Base-by-base conservation (phyloP, 1,140 invertebrate genomes). In the Melitaea cinxia region DNA sequence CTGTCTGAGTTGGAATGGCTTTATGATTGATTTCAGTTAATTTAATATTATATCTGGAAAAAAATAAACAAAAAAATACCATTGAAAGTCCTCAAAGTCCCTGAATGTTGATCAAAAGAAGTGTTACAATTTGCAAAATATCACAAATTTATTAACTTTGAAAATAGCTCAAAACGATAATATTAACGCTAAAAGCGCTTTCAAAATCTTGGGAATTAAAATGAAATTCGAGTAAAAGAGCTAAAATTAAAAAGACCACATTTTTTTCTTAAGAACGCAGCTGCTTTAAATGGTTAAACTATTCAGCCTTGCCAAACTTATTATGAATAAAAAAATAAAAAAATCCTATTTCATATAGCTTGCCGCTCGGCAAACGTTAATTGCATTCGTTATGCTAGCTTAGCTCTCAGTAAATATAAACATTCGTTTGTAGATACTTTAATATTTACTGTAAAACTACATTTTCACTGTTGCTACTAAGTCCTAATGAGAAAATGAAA, bases 361-460 rank as follows among this genome's bases (percentile, higher is more conserved):
- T 30, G 33, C 15, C 55, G 39, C 15, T 59, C 23, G 28, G 45
- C 62, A 14, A 26, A 65, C 47, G 55, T 35, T 65, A 65, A 65
- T 65, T 65, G 62, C 62, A 58, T 58, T 65, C 62, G 62, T 65
- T 65, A 65, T 53, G 62, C 54, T 65, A 58, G 62, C 54, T 65
- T 65, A 58, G 62, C 39, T 49, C 62, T 58, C 10, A 30, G 62
- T 58, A 65, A 65, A 59, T 59, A 65, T 33, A n/a, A n/a, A n/a
- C 35, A 37, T 37, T 52, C 62, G 45, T 65, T 50, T 58, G 54
- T 49, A 45, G 49, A 45, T 61, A 61, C n/a, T 45, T 45, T 45
- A 19, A 45, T 37, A 37, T 37, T 37, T 37, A 37, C 35, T n/a
- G 35, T 37, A 1, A 14, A 37, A 37, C 35, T 37, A 5, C 5